Percentiles rank a stretch among this genome's conserved stretches.
phyloP scores from a whole-genome alignment of 2,888 invertebrate species.

The Erebia aethiops region DNA sequence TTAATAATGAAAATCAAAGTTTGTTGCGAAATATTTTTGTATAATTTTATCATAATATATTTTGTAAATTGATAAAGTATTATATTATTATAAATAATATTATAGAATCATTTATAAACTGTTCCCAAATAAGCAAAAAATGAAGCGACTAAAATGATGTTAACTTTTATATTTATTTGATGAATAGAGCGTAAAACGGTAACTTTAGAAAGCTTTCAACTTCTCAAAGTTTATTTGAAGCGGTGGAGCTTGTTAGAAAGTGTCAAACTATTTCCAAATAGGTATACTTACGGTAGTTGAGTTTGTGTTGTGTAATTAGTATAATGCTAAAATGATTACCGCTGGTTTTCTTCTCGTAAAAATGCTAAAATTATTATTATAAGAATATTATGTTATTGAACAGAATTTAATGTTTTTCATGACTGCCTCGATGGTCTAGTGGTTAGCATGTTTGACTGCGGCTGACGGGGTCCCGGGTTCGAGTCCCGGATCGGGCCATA shows the following conservation, averaged over 20 bases:
- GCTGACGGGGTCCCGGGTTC: too few species aligned
- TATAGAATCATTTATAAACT: background rate
- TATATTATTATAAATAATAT: background rate
- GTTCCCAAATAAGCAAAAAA: background rate
- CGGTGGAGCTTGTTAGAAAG: background rate
- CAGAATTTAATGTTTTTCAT: too few species aligned
- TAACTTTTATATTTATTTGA: conserved; percentile 6
- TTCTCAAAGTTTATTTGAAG: background rate
- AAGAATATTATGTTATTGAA: too few species aligned
- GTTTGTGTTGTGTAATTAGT: background rate
- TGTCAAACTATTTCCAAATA: background rate
- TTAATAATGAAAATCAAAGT: background rate
- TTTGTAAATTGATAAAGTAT: background rate
- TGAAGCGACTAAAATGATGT: background rate
- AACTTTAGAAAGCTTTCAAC: conserved; percentile 11
- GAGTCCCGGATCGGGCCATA: too few species aligned
- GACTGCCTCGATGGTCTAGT: too few species aligned
- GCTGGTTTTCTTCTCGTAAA: too few species aligned
- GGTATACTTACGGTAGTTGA: background rate
- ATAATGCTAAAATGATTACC: background rate
- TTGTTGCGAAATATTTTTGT: background rate
- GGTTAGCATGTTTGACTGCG: too few species aligned
- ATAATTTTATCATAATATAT: background rate
- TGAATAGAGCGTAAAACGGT: background rate
- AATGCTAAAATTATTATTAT: too few species aligned